Evolutionary conservation across 1,140 invertebrate species (phyloP).

Genomic region (Diuraphis noxia): DNA sequence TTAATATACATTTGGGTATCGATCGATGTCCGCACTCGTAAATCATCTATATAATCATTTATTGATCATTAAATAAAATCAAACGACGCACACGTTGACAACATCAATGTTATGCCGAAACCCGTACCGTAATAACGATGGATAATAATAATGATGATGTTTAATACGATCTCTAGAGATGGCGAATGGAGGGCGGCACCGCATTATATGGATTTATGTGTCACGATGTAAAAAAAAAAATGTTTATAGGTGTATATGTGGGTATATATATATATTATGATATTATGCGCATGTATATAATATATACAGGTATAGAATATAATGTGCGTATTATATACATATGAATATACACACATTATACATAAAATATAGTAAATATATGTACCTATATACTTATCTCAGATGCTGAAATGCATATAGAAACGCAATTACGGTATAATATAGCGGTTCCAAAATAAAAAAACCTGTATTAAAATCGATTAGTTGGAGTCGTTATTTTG

Average conservation of each 20-base stretch:
- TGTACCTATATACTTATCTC: neutral
- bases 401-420: neutral
- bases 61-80: neutral
- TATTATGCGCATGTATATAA: neutral
- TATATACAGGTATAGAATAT: neutral
- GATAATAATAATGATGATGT: neutral
- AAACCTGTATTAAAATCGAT: constrained; percentile 3
- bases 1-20: neutral
- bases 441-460: constrained; percentile 9
- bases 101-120: neutral
- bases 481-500: neutral
- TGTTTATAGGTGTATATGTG: too few species aligned
- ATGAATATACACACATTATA: neutral
- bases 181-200: neutral
- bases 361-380: neutral
- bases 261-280: neutral
- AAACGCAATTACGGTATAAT: neutral
- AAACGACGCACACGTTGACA: neutral
- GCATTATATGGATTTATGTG: neutral
- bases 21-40: neutral
- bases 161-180: neutral
- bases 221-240: neutral
- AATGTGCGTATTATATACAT: neutral
- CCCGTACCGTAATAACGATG: neutral
- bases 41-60: neutral